These are phyloP conservation scores for Berghia stephanieae DNA, from an alignment of 1,140 invertebrate genomes.

Conservation along the genomic window DNA sequence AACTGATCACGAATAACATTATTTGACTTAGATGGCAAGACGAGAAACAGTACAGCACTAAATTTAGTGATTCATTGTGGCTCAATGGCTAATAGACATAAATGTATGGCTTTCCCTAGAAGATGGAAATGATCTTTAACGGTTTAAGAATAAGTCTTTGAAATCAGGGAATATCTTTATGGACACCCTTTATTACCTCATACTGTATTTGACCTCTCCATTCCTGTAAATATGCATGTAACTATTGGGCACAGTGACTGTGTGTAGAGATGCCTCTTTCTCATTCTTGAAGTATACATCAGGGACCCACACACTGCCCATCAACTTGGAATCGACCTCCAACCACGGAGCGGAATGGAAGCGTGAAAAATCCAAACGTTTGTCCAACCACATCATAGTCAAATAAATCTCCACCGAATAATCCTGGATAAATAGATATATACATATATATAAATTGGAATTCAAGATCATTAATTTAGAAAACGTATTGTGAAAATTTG, in stretches of 20 bases:
- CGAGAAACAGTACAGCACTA: no score
- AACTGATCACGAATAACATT: no score
- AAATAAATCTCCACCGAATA: constrained; percentile 65
- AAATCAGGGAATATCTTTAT: no score
- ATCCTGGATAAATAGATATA: constrained; percentile 61
- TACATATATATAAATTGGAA: neutral
- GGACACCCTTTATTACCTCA: no score
- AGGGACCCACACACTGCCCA: constrained; percentile 64
- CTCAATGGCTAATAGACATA: no score
- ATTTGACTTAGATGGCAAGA: no score
- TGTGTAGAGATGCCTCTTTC: constrained; percentile 66
- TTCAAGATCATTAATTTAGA: neutral
- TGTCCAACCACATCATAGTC: constrained; percentile 45
- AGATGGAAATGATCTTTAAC: no score
- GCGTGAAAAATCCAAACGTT: constrained; percentile 37
- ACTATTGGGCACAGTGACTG: constrained; percentile 67
- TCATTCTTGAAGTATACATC: constrained; percentile 67
- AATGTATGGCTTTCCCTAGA: no score
- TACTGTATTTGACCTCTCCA: constrained; percentile 41
- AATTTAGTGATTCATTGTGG: no score
- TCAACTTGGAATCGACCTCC: constrained; percentile 50
- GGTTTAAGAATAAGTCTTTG: no score
- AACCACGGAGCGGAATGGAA: constrained; percentile 33
- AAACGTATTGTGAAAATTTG: no score
- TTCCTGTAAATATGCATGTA: constrained; percentile 66